Evolutionary conservation across 53 echinoderm and acorn worm species (phyloP).

Genomic region (Holothuria scabra): DNA sequence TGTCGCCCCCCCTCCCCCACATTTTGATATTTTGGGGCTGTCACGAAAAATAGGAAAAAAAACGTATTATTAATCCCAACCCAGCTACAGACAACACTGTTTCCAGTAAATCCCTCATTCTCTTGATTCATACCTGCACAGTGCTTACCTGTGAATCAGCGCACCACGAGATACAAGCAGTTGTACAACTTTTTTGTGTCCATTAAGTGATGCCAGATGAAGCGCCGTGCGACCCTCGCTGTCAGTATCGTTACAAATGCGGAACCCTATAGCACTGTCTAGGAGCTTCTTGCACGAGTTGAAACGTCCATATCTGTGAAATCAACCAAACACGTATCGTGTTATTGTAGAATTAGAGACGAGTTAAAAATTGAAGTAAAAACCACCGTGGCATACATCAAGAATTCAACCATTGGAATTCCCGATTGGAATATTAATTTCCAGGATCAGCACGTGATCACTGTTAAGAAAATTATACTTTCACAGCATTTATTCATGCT

Average conservation of each 20-base stretch:
- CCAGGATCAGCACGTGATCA: too few relatives aligned
- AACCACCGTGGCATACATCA: not conserved
- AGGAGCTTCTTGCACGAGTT: conserved; percentile 82
- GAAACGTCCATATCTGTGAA: conserved; percentile 77
- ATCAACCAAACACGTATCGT: not conserved
- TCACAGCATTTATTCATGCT: too few relatives aligned
- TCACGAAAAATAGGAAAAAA: too few relatives aligned
- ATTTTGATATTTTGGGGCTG: too few relatives aligned
- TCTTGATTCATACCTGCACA: too few relatives aligned
- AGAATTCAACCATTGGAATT: too few relatives aligned
- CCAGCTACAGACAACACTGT: not conserved
- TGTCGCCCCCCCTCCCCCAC: too few relatives aligned
- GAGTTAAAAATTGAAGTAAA: not conserved
- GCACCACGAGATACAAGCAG: conserved; percentile 81
- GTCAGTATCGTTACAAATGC: conserved; percentile 90
- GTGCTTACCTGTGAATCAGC: conserved; percentile 78
- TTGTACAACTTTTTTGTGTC: conserved; percentile 79
- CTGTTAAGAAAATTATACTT: too few relatives aligned
- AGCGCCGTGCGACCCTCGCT: conserved; percentile 88
- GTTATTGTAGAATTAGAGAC: not conserved
- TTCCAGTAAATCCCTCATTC: not conserved
- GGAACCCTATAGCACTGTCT: conserved; percentile 81
- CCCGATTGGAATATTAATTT: too few relatives aligned
- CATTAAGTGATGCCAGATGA: conserved; percentile 77
- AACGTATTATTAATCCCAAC: too few relatives aligned